Evolutionary conservation across 2,888 invertebrate genomes (phyloP), one percentile per base, ranked within the genome.

Genomic region (Sminthurides aquaticus): DNA sequence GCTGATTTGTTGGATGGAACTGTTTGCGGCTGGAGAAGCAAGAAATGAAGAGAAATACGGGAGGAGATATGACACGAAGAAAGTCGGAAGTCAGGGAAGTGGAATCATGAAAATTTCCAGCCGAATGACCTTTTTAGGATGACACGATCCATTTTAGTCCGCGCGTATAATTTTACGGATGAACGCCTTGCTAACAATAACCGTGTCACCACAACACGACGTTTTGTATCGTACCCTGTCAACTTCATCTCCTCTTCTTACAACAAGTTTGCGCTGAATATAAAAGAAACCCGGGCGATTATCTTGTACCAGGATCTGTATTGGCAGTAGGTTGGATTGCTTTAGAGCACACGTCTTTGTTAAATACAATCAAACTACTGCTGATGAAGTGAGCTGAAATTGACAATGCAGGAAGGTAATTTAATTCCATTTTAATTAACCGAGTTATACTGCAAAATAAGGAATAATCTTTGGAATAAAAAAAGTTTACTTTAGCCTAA

Each of bases 141-240:
- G 29, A 28, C 56, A 56, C 56, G 62, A 62, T 62, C 54, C 60
- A 52, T 52, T 70, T 69, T 70, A 68, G 68, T 69, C 56, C 60
- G 49, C 60, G 60, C 56, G 62, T 70, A 67, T 71, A 71, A 71
- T 71, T 71, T 71, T 71, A 68, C 70, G 66, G 67, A 66, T 69
- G 66, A 65, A 65, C 71, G 70, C 71, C 67, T 67, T 57, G 56
- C 67, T 65, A 66, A 65, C 65, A 65, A 64, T 62, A 57, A 62
- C 58, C 67, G 49, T 62, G 62, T 59, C 61, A 60, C 63, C 58
- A 62, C 59, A 65, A 55, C 67, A 61, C 64, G 67, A 65, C 62
- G 56, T 67, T 68, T 67, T 65, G 65, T 65, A 66, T 68, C 67
- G 54, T 55, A 49, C 57, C 60, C 64, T 67, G 67, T 69, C 69